phyloP scores from a whole-genome alignment of 2,888 invertebrate genomes.

The Zele albiditarsus region DNA sequence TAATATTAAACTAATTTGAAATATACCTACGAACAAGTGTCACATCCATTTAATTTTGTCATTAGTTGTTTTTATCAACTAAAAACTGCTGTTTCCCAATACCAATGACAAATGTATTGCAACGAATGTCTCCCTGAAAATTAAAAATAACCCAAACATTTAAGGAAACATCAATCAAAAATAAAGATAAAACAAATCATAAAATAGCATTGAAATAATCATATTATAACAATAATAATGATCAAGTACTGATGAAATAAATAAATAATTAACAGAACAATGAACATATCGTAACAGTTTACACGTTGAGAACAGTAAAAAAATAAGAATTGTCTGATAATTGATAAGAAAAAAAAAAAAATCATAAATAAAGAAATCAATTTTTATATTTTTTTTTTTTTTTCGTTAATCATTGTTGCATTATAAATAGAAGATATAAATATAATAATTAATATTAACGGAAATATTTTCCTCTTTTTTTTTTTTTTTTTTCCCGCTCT shows the following conservation, averaged over 20 bases:
- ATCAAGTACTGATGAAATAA: not conserved
- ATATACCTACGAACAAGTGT: not conserved
- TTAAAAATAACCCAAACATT: not conserved
- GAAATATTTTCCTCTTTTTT: not conserved
- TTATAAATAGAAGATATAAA: not conserved
- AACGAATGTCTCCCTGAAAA: slow-evolving; percentile 1
- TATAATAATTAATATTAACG: not conserved
- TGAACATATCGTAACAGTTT: not conserved
- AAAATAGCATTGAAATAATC: not conserved
- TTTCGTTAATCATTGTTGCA: not conserved
- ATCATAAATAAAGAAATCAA: not conserved
- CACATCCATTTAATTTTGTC: not conserved
- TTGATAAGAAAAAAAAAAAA: not conserved
- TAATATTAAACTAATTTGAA: not conserved
- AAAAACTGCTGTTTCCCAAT: not conserved
- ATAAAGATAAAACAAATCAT: not conserved
- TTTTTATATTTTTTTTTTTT: not conserved
- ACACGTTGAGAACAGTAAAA: not conserved
- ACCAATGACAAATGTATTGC: not conserved
- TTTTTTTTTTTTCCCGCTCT: not conserved
- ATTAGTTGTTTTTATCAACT: not conserved
- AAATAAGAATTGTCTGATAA: not conserved
- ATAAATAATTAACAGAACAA: slow-evolving; percentile 21
- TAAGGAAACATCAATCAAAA: not conserved
- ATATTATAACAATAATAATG: not conserved